phyloP scores from a whole-genome alignment of 2,888 invertebrate genomes.

The Sesia bembeciformis region DNA sequence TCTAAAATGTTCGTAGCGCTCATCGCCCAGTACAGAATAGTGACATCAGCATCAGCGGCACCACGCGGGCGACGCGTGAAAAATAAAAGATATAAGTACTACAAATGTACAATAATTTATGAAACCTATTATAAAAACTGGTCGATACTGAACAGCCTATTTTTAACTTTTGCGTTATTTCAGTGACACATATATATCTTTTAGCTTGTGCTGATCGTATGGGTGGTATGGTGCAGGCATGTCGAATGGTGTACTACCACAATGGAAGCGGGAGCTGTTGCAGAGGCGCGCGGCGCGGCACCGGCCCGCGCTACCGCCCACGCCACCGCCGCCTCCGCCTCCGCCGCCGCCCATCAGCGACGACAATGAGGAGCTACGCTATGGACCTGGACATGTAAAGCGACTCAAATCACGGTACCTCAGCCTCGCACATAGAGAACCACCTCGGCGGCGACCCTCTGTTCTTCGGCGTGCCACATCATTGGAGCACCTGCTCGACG shows the following conservation, averaged over 20 bases:
- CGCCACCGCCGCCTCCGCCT: slow-evolving; percentile 23
- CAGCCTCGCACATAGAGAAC: slow-evolving; percentile 87
- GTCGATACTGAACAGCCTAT: too few species aligned
- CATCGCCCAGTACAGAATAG: too few species aligned
- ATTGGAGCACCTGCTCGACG: slow-evolving; percentile 88
- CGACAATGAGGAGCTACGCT: slow-evolving; percentile 84
- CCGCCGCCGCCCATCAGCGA: slow-evolving; percentile 39
- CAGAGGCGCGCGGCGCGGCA: slow-evolving; percentile 77
- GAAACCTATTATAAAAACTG: too few species aligned
- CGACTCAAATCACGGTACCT: slow-evolving; percentile 90
- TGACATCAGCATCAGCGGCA: too few species aligned
- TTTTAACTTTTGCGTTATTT: too few species aligned
- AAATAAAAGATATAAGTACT: too few species aligned
- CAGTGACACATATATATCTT: too few species aligned
- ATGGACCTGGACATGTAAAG: slow-evolving; percentile 94
- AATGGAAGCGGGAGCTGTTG: slow-evolving; percentile 90
- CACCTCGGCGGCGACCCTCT: slow-evolving; percentile 78
- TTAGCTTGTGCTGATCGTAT: too few species aligned
- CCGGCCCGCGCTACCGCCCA: slow-evolving; percentile 25
- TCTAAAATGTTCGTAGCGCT: too few species aligned
- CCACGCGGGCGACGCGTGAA: too few species aligned
- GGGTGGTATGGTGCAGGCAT: slow-evolving; percentile 34
- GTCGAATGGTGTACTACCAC: slow-evolving; percentile 75
- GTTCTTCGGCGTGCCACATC: slow-evolving; percentile 88
- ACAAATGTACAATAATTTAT: too few species aligned